Evolutionary conservation across 1,140 invertebrate species (phyloP), one percentile per base, ranked within the genome.

Genomic region (Drosophila pallidifrons): DNA sequence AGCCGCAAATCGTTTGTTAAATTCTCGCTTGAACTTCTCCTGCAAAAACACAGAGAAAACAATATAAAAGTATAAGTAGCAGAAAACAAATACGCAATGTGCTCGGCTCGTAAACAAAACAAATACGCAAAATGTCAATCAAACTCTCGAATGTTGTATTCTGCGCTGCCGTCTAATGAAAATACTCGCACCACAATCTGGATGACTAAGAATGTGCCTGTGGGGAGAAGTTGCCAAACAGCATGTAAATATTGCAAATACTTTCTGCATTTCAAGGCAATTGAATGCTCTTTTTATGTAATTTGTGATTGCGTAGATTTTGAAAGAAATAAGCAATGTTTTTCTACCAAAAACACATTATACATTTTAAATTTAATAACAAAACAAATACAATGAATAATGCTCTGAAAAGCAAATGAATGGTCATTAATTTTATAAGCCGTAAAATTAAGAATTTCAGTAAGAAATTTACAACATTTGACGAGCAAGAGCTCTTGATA

Each of bases 21-120:
- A 95, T 92, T 96, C 95, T 20, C 95, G 94, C 85, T 95, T 95
- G 79, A 96, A 96, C 91, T 96, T 96, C 92, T 96, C 95, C 95
- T 96, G 59, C 1, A 58, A 70, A 20, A 1, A 30, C 20, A 46
- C 8, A 51, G 10, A 15, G 28, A 16, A 41, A 28, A 43, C 32
- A 51, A 51, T 16, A 46, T 15, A 3, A 13, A 7, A 8, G 8
- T 10, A 38, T 38, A 38, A 38, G 35, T 10, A 8, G 35, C 5
- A 6, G 30, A 8, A 32, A 32, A 32, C 30, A 32, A 32, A 32
- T 32, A 32, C 5, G 30, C 30, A 32, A 8, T 8, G 30, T 6
- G 30, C 1, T 38, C 7, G 7, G 35, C 35, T 38, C 35, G 35
- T 38, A 38, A 38, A 38, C 35, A 38, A 38, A 38, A 38, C 35